These are phyloP conservation scores for Idaea straminata DNA, from an alignment of 2,888 invertebrate genomes.

Conservation along the genomic window DNA sequence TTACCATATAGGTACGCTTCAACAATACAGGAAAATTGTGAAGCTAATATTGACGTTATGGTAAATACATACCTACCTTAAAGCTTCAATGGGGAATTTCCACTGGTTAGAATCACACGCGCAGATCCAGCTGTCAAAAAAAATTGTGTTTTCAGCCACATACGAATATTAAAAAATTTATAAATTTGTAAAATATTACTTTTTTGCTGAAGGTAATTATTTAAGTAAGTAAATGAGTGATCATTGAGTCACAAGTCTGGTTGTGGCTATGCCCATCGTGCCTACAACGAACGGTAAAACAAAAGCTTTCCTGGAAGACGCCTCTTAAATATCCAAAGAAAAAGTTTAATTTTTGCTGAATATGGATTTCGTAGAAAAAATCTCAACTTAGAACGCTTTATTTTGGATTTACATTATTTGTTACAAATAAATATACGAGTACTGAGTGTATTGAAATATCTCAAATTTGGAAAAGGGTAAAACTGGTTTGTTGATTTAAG, in stretches of 20 bases:
- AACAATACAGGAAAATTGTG: background rate
- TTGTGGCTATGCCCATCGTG: too few relatives aligned
- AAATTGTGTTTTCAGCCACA: too few relatives aligned
- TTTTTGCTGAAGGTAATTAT: too few relatives aligned
- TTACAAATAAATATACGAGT: slow-evolving; percentile 14
- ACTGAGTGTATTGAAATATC: background rate
- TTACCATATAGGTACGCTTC: background rate
- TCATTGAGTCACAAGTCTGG: too few relatives aligned
- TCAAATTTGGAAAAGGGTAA: too few relatives aligned
- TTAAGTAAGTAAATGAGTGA: too few relatives aligned
- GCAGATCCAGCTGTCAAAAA: too few relatives aligned
- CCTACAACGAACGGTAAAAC: too few relatives aligned
- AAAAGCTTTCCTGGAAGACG: background rate
- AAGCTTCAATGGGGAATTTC: background rate
- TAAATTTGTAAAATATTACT: too few relatives aligned
- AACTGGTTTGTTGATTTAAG: too few relatives aligned
- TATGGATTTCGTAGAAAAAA: background rate
- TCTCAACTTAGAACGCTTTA: slow-evolving; percentile 33
- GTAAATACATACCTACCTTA: background rate
- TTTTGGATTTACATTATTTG: slow-evolving; percentile 30
- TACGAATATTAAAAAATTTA: too few relatives aligned
- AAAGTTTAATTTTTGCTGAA: background rate
- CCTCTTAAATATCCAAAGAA: background rate
- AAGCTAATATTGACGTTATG: background rate
- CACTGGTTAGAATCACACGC: too few relatives aligned